Base-by-base conservation (phyloP, 2,888 invertebrate species). In the Lepidonotus clava region DNA sequence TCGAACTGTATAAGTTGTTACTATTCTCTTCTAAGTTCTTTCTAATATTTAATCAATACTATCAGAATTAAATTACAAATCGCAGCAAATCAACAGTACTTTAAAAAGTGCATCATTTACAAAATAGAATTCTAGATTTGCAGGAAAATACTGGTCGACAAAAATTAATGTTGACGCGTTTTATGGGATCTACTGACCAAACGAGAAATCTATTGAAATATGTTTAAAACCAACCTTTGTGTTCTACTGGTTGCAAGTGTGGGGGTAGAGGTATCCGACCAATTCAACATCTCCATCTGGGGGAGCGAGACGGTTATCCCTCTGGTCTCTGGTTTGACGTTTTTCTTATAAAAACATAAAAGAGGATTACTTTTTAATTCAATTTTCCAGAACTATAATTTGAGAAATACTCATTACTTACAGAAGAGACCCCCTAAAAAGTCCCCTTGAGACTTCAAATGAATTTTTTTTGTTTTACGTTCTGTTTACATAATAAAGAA, bases 201-300 rank as follows among this genome's bases (percentile, higher is more conserved):
- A n/a, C n/a, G n/a, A n/a, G n/a, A n/a, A n/a, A n/a, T n/a, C n/a
- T n/a, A n/a, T n/a, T n/a, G n/a, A n/a, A n/a, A n/a, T n/a, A n/a
- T n/a, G n/a, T n/a, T n/a, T n/a, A n/a, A n/a, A n/a, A n/a, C n/a
- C n/a, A n/a, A n/a, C n/a, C n/a, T n/a, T n/a, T n/a, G n/a, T n/a
- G 80, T 80, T 32, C 32, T 80, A 24, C 46, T 46, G 24, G 80
- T 46, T n/a, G 80, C 40, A 2, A 80, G 80, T 24, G 80, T 80
- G 6, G 80, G 80, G 0, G 80, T 80, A 21, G 80, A 80, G 4
- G 80, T 80, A 28, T 80, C 80, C n/a, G 80, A 80, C 80, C 80
- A 80, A 28, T 80, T 80, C 28, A 80, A 28, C 80, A 80, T 80
- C 0, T 80, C 80, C 80, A 80, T 80, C 46, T 34, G 21, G 21